Percentiles rank a stretch among this genome's conserved stretches.
phyloP scores from a whole-genome alignment of 1,140 invertebrate genomes.

The Neodiprion pinetum region DNA sequence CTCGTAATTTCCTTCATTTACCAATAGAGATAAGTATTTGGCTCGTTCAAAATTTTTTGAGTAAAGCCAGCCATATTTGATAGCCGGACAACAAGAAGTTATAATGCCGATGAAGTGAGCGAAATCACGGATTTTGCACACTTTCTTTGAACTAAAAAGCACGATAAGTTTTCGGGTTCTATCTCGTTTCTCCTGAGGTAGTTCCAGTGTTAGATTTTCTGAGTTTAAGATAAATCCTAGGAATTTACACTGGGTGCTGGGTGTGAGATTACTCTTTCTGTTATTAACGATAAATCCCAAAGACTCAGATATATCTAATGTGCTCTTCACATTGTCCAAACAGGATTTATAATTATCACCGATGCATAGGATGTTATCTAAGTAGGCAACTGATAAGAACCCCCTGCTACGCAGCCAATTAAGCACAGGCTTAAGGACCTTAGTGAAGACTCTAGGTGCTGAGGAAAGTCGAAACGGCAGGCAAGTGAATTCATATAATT shows the following conservation, averaged over 20 bases:
- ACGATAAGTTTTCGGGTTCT: background rate
- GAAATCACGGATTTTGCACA: too few species aligned
- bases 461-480: slow-evolving; percentile 26
- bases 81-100: too few species aligned
- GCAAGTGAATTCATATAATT: too few species aligned
- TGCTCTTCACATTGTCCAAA: slow-evolving; percentile 31
- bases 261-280: background rate
- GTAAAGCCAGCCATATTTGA: too few species aligned
- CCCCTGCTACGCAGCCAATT: slow-evolving; percentile 24
- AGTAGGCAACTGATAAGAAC: slow-evolving; percentile 26
- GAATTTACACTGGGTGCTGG: slow-evolving; percentile 16
- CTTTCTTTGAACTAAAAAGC: too few species aligned
- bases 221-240: slow-evolving; percentile 8
- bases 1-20: too few species aligned
- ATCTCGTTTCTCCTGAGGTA: background rate
- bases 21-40: too few species aligned
- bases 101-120: too few species aligned
- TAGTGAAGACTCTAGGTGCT: slow-evolving; percentile 41
- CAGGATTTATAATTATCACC: background rate
- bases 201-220: background rate
- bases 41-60: too few species aligned
- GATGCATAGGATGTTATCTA: slow-evolving; percentile 34
- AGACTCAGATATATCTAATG: slow-evolving; percentile 30
- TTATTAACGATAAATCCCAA: slow-evolving; percentile 11
- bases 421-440: slow-evolving; percentile 21